Base-by-base conservation (phyloP, 2,113 vertebrate species). In the Peucedramus taeniatus region DNA sequence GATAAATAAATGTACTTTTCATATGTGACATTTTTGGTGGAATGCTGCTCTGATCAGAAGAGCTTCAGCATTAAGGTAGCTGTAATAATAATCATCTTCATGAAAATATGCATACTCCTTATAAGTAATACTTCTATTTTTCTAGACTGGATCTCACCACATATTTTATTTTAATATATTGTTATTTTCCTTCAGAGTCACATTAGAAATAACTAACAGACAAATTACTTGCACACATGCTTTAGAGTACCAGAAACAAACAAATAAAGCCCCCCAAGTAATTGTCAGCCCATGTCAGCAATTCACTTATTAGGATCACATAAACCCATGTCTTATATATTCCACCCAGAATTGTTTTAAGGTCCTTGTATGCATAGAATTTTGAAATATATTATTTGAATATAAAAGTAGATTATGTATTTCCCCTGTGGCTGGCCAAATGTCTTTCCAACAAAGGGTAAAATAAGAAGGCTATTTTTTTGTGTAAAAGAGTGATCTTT, bases 321-420 rank as follows among this genome's bases (percentile, higher is more conserved):
- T 80, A 97, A 97, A 92, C 89, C 91, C 80, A 60, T 83, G 92
- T 96, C 82, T 96, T 68, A 63, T 95, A 91, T 97, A 97, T 97
- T 96, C 91, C 93, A 94, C 78, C 69, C 86, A 96, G 97, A 97
- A 98, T 97, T 98, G 96, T 98, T 98, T 98, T 98, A 98, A 96
- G 90, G 96, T 96, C 86, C 94, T 97, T 96, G 95, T 98, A 97
- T 91, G 92, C 94, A 90, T 95, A 96, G 94, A 97, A 97, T 98
- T 98, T 97, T 97, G 96, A 98, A 98, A 98, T 98, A 98, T 98
- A 97, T 97, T 98, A 98, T 98, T 98, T 98, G 96, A 98, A 98
- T 98, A 97, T 98, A 98, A 98, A 98, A 98, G 98, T 98, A 98
- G 98, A 98, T 98, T 98, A 98, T 98, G 97, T 97, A 98, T 98